Conservation (phyloP, 2,113 vertebrate genomes). For the Pandion haliaetus region DNA sequence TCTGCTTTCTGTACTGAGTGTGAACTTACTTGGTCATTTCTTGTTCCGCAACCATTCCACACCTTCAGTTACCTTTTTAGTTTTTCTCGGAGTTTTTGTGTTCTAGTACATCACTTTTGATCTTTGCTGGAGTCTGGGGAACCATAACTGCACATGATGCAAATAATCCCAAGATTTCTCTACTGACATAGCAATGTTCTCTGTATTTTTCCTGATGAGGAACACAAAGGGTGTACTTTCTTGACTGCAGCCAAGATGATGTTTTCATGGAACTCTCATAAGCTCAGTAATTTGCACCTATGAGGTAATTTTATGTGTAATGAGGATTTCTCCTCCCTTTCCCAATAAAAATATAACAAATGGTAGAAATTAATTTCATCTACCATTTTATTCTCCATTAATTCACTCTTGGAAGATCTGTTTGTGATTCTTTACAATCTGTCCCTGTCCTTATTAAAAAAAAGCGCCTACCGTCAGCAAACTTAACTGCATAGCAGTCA, state of each 20-base stretch:
- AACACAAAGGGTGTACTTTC: neutral
- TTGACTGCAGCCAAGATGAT: neutral
- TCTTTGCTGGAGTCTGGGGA: neutral
- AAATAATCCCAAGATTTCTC: neutral
- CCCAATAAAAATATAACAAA: neutral
- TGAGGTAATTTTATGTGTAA: neutral
- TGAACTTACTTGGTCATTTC: neutral
- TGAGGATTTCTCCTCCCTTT: neutral
- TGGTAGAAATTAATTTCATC: neutral
- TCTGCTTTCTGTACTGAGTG: neutral
- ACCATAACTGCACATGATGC: neutral
- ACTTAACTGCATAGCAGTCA: neutral
- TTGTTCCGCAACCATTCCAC: neutral
- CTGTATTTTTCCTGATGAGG: neutral
- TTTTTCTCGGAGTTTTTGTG: neutral
- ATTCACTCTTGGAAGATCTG: neutral
- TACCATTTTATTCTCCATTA: neutral
- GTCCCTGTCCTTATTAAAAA: neutral
- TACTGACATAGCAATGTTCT: neutral
- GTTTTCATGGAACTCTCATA: neutral
- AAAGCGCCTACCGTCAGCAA: neutral
- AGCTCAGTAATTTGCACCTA: neutral
- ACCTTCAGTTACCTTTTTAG: neutral
- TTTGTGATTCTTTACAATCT: neutral
- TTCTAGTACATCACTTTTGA: neutral